Conservation (phyloP, 2,797 vertebrate species). For the Crocodylus rhombifer region DNA sequence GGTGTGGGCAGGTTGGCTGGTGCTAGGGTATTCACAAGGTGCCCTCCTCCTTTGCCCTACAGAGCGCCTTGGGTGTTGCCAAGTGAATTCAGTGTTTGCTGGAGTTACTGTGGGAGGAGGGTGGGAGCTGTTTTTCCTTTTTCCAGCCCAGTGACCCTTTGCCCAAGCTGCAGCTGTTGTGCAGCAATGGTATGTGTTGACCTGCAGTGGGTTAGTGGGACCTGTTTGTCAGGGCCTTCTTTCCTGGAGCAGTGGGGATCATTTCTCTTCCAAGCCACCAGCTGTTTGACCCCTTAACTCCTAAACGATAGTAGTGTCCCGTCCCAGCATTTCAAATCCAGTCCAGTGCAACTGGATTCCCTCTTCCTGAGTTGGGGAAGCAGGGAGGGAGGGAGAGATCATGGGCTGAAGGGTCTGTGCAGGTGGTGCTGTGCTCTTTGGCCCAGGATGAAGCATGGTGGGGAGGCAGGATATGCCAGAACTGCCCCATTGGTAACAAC, state of each 20-base stretch:
- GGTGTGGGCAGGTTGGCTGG: background rate
- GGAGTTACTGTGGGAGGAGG: no score
- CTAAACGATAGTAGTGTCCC: background rate
- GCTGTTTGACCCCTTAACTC: background rate
- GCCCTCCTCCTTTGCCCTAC: background rate
- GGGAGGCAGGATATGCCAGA: background rate
- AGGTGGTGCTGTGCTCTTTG: background rate
- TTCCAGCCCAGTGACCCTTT: no score
- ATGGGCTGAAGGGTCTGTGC: background rate
- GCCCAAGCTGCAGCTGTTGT: no score
- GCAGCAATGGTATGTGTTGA: background rate
- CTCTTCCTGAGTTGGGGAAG: no score
- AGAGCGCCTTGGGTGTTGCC: no score
- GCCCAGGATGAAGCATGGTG: background rate
- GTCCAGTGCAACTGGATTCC: background rate
- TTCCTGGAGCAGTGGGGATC: background rate
- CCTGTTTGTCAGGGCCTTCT: background rate
- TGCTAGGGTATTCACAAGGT: background rate
- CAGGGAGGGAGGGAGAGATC: background rate
- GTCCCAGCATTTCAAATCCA: background rate
- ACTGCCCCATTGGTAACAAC: background rate
- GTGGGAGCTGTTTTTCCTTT: no score
- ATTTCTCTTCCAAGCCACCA: background rate
- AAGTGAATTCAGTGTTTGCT: no score
- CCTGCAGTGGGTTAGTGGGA: background rate